phyloP scores from a whole-genome alignment of 2,888 invertebrate species.

The Sisyra terminalis region DNA sequence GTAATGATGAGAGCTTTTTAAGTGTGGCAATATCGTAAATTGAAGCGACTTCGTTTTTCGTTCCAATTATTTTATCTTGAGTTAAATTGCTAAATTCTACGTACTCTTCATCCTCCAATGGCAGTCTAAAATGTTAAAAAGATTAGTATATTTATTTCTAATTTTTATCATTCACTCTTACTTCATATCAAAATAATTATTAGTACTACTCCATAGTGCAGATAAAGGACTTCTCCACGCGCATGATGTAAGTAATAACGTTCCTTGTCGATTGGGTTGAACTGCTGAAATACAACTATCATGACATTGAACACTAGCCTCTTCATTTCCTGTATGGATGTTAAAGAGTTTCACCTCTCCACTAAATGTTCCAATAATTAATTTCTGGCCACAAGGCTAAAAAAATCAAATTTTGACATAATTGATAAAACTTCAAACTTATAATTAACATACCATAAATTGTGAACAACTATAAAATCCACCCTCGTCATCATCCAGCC shows the following conservation, averaged over 20 bases:
- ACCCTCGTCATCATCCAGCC: conserved; percentile 54
- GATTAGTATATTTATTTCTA: conserved; percentile 8
- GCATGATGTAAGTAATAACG: conserved; percentile 66
- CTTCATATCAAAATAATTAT: conserved; percentile 41
- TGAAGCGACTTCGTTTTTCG: conserved; percentile 65
- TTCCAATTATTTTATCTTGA: conserved; percentile 80
- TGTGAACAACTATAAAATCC: conserved; percentile 51
- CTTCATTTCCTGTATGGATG: conserved; percentile 65
- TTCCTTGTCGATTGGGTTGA: conserved; percentile 54
- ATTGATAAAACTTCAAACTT: not conserved
- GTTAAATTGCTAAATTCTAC: conserved; percentile 78
- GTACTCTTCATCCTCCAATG: conserved; percentile 72
- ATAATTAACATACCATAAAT: conserved; percentile 18
- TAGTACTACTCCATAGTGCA: conserved; percentile 53
- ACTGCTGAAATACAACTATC: conserved; percentile 74
- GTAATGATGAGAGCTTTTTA: conserved; percentile 50
- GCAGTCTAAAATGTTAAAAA: conserved; percentile 31
- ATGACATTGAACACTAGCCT: conserved; percentile 65
- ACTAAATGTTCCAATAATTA: conserved; percentile 78
- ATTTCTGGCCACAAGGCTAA: conserved; percentile 35
- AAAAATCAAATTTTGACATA: not conserved
- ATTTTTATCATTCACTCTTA: conserved; percentile 25
- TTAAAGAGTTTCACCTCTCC: conserved; percentile 87
- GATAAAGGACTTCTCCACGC: conserved; percentile 74
- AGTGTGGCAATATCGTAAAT: conserved; percentile 83